Evolutionary conservation across 2,888 invertebrate species (phyloP).

Genomic region (Aporophyla lueneburgensis): DNA sequence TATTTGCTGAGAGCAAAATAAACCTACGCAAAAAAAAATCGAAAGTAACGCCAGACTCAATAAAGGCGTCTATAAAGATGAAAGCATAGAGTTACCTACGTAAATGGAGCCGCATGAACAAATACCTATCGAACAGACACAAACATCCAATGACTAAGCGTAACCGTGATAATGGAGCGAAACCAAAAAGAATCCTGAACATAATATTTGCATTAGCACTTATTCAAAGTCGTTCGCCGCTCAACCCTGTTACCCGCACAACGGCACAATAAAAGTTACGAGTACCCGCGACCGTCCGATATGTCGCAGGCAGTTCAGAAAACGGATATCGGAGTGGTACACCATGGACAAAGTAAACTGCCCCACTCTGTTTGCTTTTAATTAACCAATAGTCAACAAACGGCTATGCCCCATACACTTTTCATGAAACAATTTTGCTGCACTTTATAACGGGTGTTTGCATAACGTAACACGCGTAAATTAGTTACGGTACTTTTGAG

Average conservation of each 20-base stretch:
- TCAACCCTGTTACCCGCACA: slow-evolving; percentile 51
- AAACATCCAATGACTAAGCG: slow-evolving; percentile 46
- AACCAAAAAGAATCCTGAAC: slow-evolving; percentile 66
- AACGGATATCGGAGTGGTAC: slow-evolving; percentile 72
- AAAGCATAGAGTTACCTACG: slow-evolving; percentile 35
- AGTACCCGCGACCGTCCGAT: slow-evolving; percentile 48
- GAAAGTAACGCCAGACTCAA: slow-evolving; percentile 1
- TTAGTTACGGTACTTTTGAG: slow-evolving; percentile 59
- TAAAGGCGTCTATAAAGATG: slow-evolving; percentile 8
- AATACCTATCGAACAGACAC: slow-evolving; percentile 44
- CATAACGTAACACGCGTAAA: slow-evolving; percentile 67
- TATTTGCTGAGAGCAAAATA: slow-evolving; percentile 8
- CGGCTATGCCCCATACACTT: slow-evolving; percentile 83
- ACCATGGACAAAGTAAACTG: slow-evolving; percentile 83
- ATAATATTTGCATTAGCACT: slow-evolving; percentile 71
- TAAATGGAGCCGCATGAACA: slow-evolving; percentile 30
- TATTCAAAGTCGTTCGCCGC: slow-evolving; percentile 65
- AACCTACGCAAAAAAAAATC: not conserved
- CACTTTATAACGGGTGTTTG: slow-evolving; percentile 81
- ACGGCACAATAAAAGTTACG: slow-evolving; percentile 60
- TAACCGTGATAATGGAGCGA: slow-evolving; percentile 56
- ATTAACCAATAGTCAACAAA: slow-evolving; percentile 88
- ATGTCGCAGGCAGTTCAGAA: slow-evolving; percentile 65
- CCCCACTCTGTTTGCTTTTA: slow-evolving; percentile 86
- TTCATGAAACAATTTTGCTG: slow-evolving; percentile 87